A percentile compares a stretch with the other conserved stretches of the same genome.
phyloP scores from a whole-genome alignment of 1,140 invertebrate species.

The Penaeus japonicus region DNA sequence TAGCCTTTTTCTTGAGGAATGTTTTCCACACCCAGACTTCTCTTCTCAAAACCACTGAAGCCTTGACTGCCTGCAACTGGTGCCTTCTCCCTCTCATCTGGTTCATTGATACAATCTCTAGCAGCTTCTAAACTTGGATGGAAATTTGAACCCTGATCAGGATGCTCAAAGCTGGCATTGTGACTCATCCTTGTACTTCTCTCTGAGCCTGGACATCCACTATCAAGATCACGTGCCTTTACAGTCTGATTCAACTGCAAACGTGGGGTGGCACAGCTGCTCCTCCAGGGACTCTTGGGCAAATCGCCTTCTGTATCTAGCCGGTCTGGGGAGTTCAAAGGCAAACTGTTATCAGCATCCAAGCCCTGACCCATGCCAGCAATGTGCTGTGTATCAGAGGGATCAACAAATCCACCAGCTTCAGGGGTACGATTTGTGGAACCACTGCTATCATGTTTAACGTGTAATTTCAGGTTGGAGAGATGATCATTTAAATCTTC shows the following conservation, averaged over 20 bases:
- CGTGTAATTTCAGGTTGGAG: no score
- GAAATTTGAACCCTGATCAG: not conserved
- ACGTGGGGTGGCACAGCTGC: slow-evolving; percentile 1
- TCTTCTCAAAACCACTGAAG: no score
- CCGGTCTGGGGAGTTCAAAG: not conserved
- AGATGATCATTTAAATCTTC: no score
- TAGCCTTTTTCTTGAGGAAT: no score
- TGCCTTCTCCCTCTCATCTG: not conserved
- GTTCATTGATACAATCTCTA: not conserved
- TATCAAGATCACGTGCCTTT: slow-evolving; percentile 26
- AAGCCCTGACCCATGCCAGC: not conserved
- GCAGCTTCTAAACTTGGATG: not conserved
- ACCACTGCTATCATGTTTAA: no score
- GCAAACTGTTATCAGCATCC: not conserved
- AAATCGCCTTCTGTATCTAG: slow-evolving; percentile 22
- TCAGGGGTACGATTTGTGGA: no score
- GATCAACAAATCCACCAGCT: no score
- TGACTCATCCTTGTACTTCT: slow-evolving; percentile 33
- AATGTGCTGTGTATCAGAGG: not conserved
- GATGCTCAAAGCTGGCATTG: slow-evolving; percentile 26
- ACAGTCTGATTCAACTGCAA: not conserved
- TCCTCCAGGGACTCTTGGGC: not conserved
- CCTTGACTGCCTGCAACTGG: no score
- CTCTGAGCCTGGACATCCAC: slow-evolving; percentile 44
- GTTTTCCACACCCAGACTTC: no score